A percentile compares a stretch with the other conserved stretches of the same genome.
phyloP scores from a whole-genome alignment of 2,888 invertebrate genomes.

The Tenthredo notha region DNA sequence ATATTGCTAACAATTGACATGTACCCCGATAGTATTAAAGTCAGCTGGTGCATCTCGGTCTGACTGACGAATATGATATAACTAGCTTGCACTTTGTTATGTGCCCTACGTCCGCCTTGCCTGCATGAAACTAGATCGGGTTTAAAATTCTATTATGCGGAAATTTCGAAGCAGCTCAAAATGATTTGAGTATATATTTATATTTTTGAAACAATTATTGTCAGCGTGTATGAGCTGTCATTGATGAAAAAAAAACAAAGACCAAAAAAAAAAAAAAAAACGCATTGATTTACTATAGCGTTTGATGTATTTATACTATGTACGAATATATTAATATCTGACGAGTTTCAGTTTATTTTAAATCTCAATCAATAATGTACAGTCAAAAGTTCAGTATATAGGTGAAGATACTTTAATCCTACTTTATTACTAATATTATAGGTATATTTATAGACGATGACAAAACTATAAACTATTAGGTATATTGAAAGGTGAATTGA shows the following conservation, averaged over 20 bases:
- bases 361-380: not conserved
- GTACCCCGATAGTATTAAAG: slow-evolving; percentile 57
- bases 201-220: slow-evolving; percentile 50
- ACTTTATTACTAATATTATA: not conserved
- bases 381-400: not conserved
- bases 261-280: slow-evolving; percentile 48
- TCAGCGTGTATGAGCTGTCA: slow-evolving; percentile 58
- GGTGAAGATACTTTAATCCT: not conserved
- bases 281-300: not conserved
- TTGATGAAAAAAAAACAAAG: slow-evolving; percentile 55
- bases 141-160: slow-evolving; percentile 54
- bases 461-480: not conserved
- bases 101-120: slow-evolving; percentile 72
- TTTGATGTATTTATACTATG: not conserved
- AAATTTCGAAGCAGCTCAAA: slow-evolving; percentile 50
- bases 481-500: not conserved
- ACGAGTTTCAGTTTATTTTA: not conserved
- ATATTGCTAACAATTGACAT: slow-evolving; percentile 43
- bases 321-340: not conserved
- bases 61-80: slow-evolving; percentile 68
- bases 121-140: slow-evolving; percentile 68
- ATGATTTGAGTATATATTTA: slow-evolving; percentile 40
- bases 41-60: slow-evolving; percentile 77
- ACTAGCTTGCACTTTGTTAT: slow-evolving; percentile 75
- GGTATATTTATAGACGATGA: not conserved